These are phyloP conservation scores for Crenuchus spilurus DNA, from an alignment of 2,797 vertebrate genomes.

Conservation along the genomic window DNA sequence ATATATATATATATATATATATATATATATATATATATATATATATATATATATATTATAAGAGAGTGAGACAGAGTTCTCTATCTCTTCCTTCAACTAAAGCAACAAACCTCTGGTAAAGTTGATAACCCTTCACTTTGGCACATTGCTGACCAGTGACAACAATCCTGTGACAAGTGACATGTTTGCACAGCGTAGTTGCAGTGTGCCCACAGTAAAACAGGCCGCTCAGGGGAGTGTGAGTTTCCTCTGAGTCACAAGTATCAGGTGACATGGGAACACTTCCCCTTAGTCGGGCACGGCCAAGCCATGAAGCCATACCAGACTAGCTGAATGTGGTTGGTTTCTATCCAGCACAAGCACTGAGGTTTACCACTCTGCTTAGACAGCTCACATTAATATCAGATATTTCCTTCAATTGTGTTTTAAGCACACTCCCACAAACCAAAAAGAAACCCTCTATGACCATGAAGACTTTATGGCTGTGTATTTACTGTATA, in stretches of 20 bases:
- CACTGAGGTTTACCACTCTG: conserved; percentile 18
- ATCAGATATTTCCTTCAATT: conserved; percentile 9
- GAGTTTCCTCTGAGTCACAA: conserved; percentile 52
- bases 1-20: too few species aligned
- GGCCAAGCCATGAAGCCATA: conserved; percentile 37
- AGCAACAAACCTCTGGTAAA: conserved; percentile 17
- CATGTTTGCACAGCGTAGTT: conserved; percentile 24
- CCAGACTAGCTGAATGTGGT: conserved; percentile 13
- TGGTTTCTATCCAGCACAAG: conserved; percentile 14
- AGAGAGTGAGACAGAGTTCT: too few species aligned
- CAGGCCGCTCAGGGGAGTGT: conserved; percentile 30
- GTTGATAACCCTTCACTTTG: conserved; percentile 6
- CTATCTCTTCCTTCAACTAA: background rate
- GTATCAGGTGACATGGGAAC: conserved; percentile 58
- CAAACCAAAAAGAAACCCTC: background rate
- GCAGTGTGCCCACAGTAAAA: conserved; percentile 38
- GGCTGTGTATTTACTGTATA: background rate
- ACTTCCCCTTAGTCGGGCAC: conserved; percentile 61
- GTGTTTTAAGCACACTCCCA: conserved; percentile 2
- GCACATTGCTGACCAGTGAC: conserved; percentile 5
- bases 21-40: too few species aligned
- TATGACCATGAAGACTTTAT: background rate
- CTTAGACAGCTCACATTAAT: conserved; percentile 24
- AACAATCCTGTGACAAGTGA: conserved; percentile 33
- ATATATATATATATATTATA: too few species aligned